Evolutionary conservation across 2,797 vertebrate genomes (phyloP), one percentile per base, ranked within the genome.

Genomic region (Clarias platycephalus): DNA sequence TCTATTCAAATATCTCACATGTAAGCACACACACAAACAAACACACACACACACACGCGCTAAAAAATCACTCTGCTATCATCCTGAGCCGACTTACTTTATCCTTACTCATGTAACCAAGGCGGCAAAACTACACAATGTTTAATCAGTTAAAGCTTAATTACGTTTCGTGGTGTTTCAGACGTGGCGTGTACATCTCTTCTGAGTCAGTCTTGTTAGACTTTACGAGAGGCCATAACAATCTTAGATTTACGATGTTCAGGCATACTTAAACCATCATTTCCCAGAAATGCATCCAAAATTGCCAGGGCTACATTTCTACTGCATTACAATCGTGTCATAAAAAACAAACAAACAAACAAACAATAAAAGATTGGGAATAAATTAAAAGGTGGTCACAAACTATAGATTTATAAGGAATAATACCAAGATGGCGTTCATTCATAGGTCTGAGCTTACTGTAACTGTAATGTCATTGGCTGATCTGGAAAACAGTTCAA

Each of bases 11-110:
- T 40, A 71, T 84, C n/a, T 66, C 31, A n/a, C 77, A 82, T 55
- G 58, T 31, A 53, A n/a, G 15, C 28, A 72, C 82, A 58, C 81
- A 89, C 89, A 87, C 81, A 86, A 64, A 86, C 88, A 85, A 75
- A 83, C 75, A 78, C 57, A 78, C 31, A 78, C 10, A n/a, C 57
- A 63, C 20, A 34, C 16, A 60, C 10, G 10, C 8, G 5, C 24
- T 28, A 53, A 53, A 55, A 40, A 2, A 53, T 67, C n/a, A 28
- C n/a, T 13, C 34, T 60, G 26, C 7, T 44, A 13, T 18, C 22
- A 28, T 53, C 37, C 31, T 63, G 31, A 75, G 49, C 49, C 15
- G 72, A 57, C 18, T 57, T 5, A 16, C 13, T 58, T 24, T 7
- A 16, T 53, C 26, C 58, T 8, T n/a, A 58, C 12, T 12, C 9